These are phyloP conservation scores for Conopomorpha cramerella DNA, from an alignment of 1,140 invertebrate genomes.

Conservation along the genomic window DNA sequence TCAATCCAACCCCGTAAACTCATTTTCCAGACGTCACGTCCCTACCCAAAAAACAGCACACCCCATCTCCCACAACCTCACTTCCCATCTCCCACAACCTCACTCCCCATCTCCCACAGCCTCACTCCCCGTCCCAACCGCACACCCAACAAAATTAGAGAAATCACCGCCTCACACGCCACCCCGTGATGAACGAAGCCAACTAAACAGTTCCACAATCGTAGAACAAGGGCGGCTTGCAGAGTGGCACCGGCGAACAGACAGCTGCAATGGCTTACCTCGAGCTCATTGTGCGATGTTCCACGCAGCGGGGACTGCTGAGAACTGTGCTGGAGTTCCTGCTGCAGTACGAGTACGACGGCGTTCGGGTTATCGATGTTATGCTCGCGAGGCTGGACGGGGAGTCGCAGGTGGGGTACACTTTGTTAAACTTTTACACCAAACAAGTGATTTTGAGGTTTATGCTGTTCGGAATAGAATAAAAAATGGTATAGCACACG, in stretches of 20 bases:
- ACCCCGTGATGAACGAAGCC: too few species aligned
- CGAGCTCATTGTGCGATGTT: slow-evolving; percentile 84
- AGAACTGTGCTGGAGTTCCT: slow-evolving; percentile 85
- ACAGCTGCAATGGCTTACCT: slow-evolving; percentile 91
- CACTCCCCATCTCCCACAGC: too few species aligned
- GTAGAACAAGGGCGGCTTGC: slow-evolving; percentile 61
- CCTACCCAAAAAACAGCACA: too few species aligned
- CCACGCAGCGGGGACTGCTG: slow-evolving; percentile 83
- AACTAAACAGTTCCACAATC: slow-evolving; percentile 23
- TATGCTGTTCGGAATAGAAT: slow-evolving; percentile 8
- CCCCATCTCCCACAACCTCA: too few species aligned
- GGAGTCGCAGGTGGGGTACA: slow-evolving; percentile 66
- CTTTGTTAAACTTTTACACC: slow-evolving; percentile 1
- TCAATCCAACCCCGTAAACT: too few species aligned
- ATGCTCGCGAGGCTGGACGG: slow-evolving; percentile 76
- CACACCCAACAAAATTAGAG: too few species aligned
- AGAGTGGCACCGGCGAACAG: slow-evolving; percentile 83
- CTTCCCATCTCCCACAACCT: too few species aligned
- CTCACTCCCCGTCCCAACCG: too few species aligned
- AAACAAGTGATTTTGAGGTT: slow-evolving; percentile 1
- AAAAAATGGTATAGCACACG: too few species aligned
- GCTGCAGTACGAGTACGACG: slow-evolving; percentile 84
- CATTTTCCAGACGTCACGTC: too few species aligned
- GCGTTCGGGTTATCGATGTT: slow-evolving; percentile 74
- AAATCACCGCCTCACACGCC: too few species aligned